phyloP scores from a whole-genome alignment of 2,797 vertebrate genomes.

The Lagocephalus sceleratus region DNA sequence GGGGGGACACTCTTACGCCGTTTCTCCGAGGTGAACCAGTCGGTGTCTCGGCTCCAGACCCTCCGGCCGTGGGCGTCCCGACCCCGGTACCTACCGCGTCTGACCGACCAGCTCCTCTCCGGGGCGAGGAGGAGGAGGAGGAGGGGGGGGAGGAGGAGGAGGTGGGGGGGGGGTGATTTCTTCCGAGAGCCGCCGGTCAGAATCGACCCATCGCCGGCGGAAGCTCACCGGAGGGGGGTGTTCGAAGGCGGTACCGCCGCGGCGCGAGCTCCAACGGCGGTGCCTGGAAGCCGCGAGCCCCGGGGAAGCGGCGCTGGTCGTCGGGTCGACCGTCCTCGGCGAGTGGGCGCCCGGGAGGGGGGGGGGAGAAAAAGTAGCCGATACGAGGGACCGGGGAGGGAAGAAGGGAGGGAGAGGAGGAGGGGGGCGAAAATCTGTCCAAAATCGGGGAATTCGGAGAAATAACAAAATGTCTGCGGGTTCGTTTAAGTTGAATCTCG shows the following conservation, averaged over 20 bases:
- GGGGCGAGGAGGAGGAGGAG: no score
- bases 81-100: constrained; percentile 30
- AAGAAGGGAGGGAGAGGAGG: no score
- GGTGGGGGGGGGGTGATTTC: constrained; percentile 63
- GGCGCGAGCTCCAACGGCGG: constrained; percentile 22
- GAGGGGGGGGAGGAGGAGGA: no score
- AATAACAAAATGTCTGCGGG: constrained; percentile 69
- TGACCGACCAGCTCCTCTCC: constrained; percentile 37
- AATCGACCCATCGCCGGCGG: constrained; percentile 63
- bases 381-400: no score
- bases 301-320: not conserved
- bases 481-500: constrained; percentile 52
- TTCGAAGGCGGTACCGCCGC: not conserved
- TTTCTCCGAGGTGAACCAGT: constrained; percentile 12
- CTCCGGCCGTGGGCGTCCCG: constrained; percentile 28
- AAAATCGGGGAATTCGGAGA: constrained; percentile 18
- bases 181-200: constrained; percentile 64
- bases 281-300: constrained; percentile 1
- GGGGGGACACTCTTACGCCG: constrained; percentile 31
- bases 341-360: not conserved
- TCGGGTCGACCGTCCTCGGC: constrained; percentile 7
- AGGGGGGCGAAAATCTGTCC: no score
- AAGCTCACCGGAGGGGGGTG: constrained; percentile 45
- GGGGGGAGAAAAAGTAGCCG: constrained; percentile 1
- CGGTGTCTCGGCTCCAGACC: constrained; percentile 18